Percentiles rank a stretch among this genome's conserved stretches.
These are phyloP conservation scores for Penaeus indicus DNA, from an alignment of 1,140 invertebrate species.

Conservation along the genomic window DNA sequence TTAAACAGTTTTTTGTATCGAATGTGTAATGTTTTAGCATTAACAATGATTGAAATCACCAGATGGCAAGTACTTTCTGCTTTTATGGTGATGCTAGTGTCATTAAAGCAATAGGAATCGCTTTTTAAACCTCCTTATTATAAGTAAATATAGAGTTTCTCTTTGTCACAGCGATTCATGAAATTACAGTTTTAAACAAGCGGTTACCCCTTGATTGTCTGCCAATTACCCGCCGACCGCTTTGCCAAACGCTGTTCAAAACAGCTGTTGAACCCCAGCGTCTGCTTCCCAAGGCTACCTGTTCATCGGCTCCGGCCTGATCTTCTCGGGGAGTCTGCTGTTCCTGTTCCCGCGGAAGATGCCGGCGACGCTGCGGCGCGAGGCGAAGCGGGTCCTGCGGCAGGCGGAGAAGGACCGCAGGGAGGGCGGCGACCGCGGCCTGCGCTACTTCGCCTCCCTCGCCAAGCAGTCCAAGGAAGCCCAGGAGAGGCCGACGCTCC, in stretches of 20 bases:
- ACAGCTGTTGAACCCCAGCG: background rate
- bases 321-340: constrained; percentile 1
- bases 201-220: background rate
- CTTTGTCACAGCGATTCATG: too few relatives aligned
- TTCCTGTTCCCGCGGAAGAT: constrained; percentile 32
- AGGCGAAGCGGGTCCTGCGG: constrained; percentile 9
- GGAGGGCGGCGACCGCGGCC: constrained; percentile 11
- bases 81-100: too few relatives aligned
- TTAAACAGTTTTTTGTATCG: too few relatives aligned
- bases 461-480: constrained; percentile 24
- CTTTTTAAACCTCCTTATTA: too few relatives aligned
- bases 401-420: background rate
- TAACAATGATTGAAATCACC: too few relatives aligned
- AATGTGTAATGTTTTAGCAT: too few relatives aligned
- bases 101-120: too few relatives aligned
- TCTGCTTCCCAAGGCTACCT: constrained; percentile 13
- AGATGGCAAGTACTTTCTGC: too few relatives aligned
- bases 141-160: too few relatives aligned
- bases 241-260: background rate
- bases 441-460: constrained; percentile 42
- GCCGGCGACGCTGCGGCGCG: constrained; percentile 24
- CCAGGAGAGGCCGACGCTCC: constrained; percentile 25
- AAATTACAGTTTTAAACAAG: too few relatives aligned
- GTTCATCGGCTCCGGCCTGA: constrained; percentile 30
- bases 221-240: background rate